phyloP scores from a whole-genome alignment of 2,797 vertebrate genomes.

The Naso thynnoides region DNA sequence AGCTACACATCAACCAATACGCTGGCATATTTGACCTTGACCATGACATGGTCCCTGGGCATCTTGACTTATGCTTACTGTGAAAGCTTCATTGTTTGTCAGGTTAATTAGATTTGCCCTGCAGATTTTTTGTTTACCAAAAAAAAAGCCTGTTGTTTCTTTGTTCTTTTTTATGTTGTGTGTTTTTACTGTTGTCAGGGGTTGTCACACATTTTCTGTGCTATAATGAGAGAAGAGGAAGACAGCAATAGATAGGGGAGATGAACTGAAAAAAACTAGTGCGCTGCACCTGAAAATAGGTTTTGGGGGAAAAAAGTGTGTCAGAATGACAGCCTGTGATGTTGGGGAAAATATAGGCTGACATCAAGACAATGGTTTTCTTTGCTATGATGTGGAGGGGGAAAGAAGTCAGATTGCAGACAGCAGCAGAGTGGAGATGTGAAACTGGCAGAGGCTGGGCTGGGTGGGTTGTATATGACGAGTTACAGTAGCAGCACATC shows the following conservation, averaged over 20 bases:
- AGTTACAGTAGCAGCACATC: slow-evolving; percentile 62
- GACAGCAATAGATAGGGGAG: slow-evolving; percentile 21
- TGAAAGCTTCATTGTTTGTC: slow-evolving; percentile 20
- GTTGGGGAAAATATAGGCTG: slow-evolving; percentile 54
- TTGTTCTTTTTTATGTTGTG: background rate
- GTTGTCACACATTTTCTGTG: slow-evolving; percentile 14
- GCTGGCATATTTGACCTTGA: slow-evolving; percentile 42
- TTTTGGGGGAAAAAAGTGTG: slow-evolving; percentile 63
- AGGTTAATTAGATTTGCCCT: slow-evolving; percentile 35
- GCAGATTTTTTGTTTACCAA: background rate
- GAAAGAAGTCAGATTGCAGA: slow-evolving; percentile 34
- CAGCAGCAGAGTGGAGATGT: slow-evolving; percentile 46
- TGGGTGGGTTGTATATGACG: slow-evolving; percentile 52
- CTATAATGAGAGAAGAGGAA: slow-evolving; percentile 19
- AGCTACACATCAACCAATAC: slow-evolving; percentile 12
- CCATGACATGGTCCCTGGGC: slow-evolving; percentile 19
- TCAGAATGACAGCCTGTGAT: slow-evolving; percentile 63
- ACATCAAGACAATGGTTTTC: slow-evolving; percentile 64
- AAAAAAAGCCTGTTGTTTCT: slow-evolving; percentile 7
- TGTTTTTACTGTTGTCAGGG: slow-evolving; percentile 1
- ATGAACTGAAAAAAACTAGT: slow-evolving; percentile 22
- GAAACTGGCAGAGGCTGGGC: slow-evolving; percentile 32
- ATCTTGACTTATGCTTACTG: slow-evolving; percentile 25
- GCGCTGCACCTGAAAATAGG: slow-evolving; percentile 48
- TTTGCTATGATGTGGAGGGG: slow-evolving; percentile 10